Evolutionary conservation across 1,140 invertebrate genomes (phyloP), one percentile per base, ranked within the genome.

Genomic region (Bombus superbus): DNA sequence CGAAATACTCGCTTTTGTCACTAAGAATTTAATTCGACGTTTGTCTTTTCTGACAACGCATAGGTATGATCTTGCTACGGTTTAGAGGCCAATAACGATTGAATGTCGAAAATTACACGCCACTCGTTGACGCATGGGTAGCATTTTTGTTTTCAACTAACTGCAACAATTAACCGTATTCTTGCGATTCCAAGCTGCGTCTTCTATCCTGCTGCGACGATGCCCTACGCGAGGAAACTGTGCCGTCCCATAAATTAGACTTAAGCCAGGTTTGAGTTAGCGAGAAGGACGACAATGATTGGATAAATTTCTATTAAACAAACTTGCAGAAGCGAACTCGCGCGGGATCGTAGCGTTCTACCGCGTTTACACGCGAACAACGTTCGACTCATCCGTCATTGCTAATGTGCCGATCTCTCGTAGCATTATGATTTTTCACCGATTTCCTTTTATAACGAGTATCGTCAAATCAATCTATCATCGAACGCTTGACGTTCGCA

Each of bases 231-330:
- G 10, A 11, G 3, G 53, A 62, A 40, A 76, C 62, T 38, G 22
- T n/a, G 2, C 74, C 1, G 9, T 18, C 53, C 8, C 28, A 62
- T 76, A 62, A 62, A 76, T 76, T 76, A 62, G 40, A 13, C 74
- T 59, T 38, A 35, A 59, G 28, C 35, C 53, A 28, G 57, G 57
- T 40, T 59, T 62, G 8, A 59, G 35, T 9, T 28, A 1, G 13
- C 15, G 74, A 40, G 35, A 76, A 42, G 38, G 11, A 25, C 38
- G 57, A 62, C 35, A 35, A 40, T 18, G 74, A 76, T 76, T 62
- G 74, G 74, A 59, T 76, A 62, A 76, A 76, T 76, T 76, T 76
- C 53, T 76, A n/a, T 62, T 40, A 59, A 76, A 40, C 25, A 76
- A 76, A 62, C 35, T 62, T 42, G 38, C 53, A 22, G 6, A 40